Evolutionary conservation across 2,888 invertebrate genomes (phyloP), one percentile per base, ranked within the genome.

Genomic region (Dusona sp.): DNA sequence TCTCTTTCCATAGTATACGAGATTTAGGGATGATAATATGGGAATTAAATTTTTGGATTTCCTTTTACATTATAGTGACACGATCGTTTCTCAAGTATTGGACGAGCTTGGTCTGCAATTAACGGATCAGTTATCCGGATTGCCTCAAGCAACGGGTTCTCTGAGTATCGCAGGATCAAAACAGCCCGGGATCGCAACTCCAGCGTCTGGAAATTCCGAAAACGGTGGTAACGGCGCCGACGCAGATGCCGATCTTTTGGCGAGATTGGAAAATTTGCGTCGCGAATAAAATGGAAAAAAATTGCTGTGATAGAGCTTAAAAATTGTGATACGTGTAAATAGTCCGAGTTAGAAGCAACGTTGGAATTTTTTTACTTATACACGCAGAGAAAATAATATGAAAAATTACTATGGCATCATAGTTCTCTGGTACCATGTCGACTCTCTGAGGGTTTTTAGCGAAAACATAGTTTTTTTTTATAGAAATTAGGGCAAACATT

Each of bases 71-170:
- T 95, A 68, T 94, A 98, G 98, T 93, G 98, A 99, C 95, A 98
- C 98, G 74, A 97, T 99, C 90, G 99, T 99, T 48, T 96, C 97
- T 1, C 99, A 99, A 96, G 99, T 99, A 79, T 95, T 99, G 91
- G 99, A 99, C 94, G 99, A 99, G 95, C 95, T 99, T 90, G 99
- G 99, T 45, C 96, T 99, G 87, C 99, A 99, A 95, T 95, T 99
- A 92, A 97, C 97, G 88, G 99, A 99, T 94, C 97, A 98, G 94
- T 95, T 99, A 84, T 98, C 98, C 45, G 98, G 98, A 64, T 95
- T 99, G 89, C 99, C 99, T 1, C 95, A 96, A 90, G 96, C 96
- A 0, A 95, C 95, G 19, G 96, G 96, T 16, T 95, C 96, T 0
- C 90, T 96, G 57, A 95, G 95, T 51, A 94, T 95, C 57, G 91